Evolutionary conservation across 2,888 invertebrate genomes (phyloP), one percentile per base, ranked within the genome.

Genomic region (Clusia tigrina): DNA sequence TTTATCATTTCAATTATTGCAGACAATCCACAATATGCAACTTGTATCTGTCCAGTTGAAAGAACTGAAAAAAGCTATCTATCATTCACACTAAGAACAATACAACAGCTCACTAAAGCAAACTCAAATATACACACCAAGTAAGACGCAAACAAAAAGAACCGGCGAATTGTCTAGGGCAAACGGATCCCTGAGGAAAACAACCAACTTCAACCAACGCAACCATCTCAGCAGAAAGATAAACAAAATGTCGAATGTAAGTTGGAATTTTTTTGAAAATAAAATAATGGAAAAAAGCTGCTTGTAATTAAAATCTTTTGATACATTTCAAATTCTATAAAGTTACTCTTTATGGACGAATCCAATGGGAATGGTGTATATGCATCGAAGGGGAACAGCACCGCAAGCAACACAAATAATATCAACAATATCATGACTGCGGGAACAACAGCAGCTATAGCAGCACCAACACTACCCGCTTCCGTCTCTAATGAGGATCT

Each of bases 401-500:
- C 23, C 67, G 63, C 56, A 68, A n/a, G 20, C 17, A 53, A 2
- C 24, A 42, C 15, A 3, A 48, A n/a, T n/a, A 48, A 48, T 20
- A 48, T 18, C 48, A 48, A 48, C 48, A 48, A 20, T 22, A 20
- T 20, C 22, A 20, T 48, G 18, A 20, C 20, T 20, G 48, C 60
- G 51, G 66, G 68, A 2, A 73, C 74, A 58, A 71, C 71, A 17
- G 46, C 26, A 2, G 74, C 75, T 20, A 63, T 64, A 22, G 72
- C 72, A 51, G 76, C 74, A 20, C 69, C 71, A 60, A 71, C 74
- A 46, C 66, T 83, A 66, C 78, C 81, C 32, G 75, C 83, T 67
- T 83, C 83, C 68, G 74, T 81, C 59, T 83, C 83, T 22, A 88
- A 88, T 69, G 91, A 90, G 81, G 90, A 90, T 78, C 85, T 89